Base-by-base conservation (phyloP, 2,797 vertebrate genomes). In the Botia kubotai region DNA sequence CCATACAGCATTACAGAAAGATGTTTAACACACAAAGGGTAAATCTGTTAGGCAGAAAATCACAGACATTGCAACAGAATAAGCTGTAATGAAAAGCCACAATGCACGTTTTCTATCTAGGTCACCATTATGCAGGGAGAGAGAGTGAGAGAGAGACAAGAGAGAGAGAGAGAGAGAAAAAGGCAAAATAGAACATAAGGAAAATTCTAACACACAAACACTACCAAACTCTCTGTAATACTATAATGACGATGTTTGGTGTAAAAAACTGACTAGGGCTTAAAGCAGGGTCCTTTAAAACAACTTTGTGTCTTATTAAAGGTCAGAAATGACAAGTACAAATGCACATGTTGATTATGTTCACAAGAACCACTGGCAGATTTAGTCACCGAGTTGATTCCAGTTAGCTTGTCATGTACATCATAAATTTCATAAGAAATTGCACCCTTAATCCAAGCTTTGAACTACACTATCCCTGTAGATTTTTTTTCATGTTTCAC, bases 21-120 rank as follows among this genome's bases (percentile, higher is more conserved):
- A 57, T 58, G 60, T 79, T 80, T 69, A 29, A 72, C 67, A 78
- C 84, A 83, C 81, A 83, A 83, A 83, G 72, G 53, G 23, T 48
- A 80, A 68, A 80, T 80, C 63, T 68, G 72, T 80, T 60, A 78
- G 69, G 74, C 21, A 74, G 52, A 70, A 81, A 75, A 80, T 60
- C 74, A 81, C 78, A 83, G 82, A 23, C 70, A 79, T 75, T 48
- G 75, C 77, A 76, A 80, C 77, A 80, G 82, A 76, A 75, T 75
- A 70, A 80, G 78, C 77, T 76, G 68, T 46, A 80, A 75, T 58
- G 72, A 80, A 80, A 75, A 67, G 70, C 72, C 72, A 80, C 77
- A 79, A 57, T 71, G 67, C 72, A 69, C 46, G 33, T 66, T 79
- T 79, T 70, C 82, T 81, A 73, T 84, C 80, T 77, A 81, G 63